Evolutionary conservation across 2,888 invertebrate species (phyloP).

Genomic region (Polymixis flavicincta): DNA sequence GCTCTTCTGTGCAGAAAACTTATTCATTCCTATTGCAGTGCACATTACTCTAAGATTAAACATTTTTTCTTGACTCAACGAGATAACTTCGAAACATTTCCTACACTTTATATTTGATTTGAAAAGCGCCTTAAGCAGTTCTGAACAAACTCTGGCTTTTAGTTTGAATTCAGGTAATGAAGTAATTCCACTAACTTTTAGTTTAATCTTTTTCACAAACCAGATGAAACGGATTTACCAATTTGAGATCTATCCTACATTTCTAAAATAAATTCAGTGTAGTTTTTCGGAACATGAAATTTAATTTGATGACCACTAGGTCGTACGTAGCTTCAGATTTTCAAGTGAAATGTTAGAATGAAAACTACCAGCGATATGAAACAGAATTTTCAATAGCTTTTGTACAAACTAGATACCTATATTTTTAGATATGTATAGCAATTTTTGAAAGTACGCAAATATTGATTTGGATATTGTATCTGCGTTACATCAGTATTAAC

Average conservation of each 20-base stretch:
- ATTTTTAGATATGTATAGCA: not conserved
- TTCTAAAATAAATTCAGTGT: not conserved
- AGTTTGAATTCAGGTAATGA: slow-evolving; percentile 40
- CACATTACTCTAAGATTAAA: slow-evolving; percentile 22
- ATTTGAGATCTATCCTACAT: slow-evolving; percentile 10
- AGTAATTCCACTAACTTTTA: slow-evolving; percentile 20
- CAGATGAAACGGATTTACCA: not conserved
- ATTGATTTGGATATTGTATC: not conserved
- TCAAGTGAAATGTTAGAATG: not conserved
- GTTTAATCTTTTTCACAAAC: slow-evolving; percentile 15
- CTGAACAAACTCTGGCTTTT: slow-evolving; percentile 12
- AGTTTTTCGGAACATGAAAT: slow-evolving; percentile 16
- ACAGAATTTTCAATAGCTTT: not conserved
- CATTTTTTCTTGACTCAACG: slow-evolving; percentile 27
- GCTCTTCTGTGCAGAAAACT: not conserved
- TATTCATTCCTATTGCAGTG: slow-evolving; percentile 23
- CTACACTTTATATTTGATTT: slow-evolving; percentile 40
- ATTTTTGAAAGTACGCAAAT: not conserved
- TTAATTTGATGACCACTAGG: slow-evolving; percentile 29
- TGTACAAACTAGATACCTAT: not conserved
- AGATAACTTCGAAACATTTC: slow-evolving; percentile 48
- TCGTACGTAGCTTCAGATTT: not conserved
- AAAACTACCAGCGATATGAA: not conserved
- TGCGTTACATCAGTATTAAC: not conserved
- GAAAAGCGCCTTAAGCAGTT: slow-evolving; percentile 38